Percentiles rank a stretch among this genome's conserved stretches.
phyloP scores from a whole-genome alignment of 35 echinoderm and acorn worm genomes.

The Apostichopus japonicus region DNA sequence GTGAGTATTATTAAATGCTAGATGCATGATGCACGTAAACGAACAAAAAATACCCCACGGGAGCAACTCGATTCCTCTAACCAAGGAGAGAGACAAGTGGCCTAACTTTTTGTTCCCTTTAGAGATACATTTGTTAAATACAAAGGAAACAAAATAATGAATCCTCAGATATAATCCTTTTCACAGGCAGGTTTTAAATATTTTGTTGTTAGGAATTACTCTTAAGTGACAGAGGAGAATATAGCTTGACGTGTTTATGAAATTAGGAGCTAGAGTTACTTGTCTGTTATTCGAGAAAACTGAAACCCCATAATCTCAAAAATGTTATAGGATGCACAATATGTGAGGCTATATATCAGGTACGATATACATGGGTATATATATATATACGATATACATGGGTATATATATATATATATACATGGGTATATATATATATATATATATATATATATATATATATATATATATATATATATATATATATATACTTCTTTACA shows the following conservation, averaged over 20 bases:
- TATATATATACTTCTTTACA: background rate
- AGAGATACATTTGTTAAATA: background rate
- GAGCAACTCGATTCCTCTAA: background rate
- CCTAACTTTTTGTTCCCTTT: conserved; percentile 4
- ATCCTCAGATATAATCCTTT: background rate
- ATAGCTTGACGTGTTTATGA: background rate
- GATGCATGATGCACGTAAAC: conserved; percentile 4
- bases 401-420: background rate
- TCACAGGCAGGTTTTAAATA: background rate
- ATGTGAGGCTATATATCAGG: no score
- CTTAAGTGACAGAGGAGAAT: background rate
- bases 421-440: background rate
- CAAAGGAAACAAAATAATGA: background rate
- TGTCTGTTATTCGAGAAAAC: no score
- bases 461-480: background rate
- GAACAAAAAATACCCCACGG: conserved; percentile 4
- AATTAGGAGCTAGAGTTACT: background rate
- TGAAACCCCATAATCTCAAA: no score
- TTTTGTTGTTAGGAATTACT: background rate
- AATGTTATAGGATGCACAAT: no score
- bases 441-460: background rate
- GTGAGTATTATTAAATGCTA: background rate
- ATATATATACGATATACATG: no score
- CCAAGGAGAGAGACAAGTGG: background rate
- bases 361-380: background rate